Conservation (phyloP, 2,888 invertebrate species). For the Horisme vitalbata region DNA sequence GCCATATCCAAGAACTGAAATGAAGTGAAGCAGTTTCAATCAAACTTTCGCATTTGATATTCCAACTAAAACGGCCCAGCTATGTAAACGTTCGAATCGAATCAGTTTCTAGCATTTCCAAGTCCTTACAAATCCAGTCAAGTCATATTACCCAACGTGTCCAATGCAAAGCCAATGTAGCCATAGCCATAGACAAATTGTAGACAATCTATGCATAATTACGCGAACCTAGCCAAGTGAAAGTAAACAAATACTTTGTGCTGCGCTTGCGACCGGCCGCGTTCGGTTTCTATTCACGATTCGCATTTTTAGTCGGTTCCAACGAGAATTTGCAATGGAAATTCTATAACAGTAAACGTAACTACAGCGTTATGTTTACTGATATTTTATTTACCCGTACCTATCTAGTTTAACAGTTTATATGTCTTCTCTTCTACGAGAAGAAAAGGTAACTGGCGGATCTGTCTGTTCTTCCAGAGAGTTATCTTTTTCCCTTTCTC, state of each 20-base stretch:
- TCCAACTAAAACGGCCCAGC: not conserved
- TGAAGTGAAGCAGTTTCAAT: no score
- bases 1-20: no score
- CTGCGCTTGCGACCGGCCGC: conserved; percentile 30
- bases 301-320: conserved; percentile 30
- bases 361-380: no score
- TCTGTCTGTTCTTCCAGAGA: no score
- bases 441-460: no score
- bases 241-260: conserved; percentile 49
- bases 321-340: conserved; percentile 4
- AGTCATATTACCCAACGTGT: conserved; percentile 21
- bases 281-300: conserved; percentile 42
- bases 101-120: conserved; percentile 1
- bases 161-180: conserved; percentile 6
- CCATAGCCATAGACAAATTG: conserved; percentile 24
- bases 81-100: conserved; percentile 3
- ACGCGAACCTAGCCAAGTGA: conserved; percentile 44
- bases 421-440: no score
- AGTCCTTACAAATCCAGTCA: conserved; percentile 15
- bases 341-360: not conserved
- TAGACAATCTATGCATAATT: conserved; percentile 27
- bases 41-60: no score
- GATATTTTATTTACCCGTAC: no score
- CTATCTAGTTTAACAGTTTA: no score
- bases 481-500: no score